Evolutionary conservation across 2,797 vertebrate species (phyloP).

Genomic region (Chloroceryle inda): DNA sequence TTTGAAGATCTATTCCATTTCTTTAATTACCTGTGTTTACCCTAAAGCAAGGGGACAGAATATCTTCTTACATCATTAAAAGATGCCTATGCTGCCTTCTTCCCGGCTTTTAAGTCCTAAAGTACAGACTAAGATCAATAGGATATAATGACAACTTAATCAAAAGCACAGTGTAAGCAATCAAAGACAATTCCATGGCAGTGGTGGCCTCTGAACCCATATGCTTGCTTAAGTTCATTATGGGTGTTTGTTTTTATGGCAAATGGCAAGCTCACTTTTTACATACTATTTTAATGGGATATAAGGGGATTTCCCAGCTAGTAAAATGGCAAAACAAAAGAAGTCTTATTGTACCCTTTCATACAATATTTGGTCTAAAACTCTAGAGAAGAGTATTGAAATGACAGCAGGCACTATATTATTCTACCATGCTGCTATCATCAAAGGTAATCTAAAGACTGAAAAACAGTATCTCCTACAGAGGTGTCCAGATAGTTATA

Average conservation of each 20-base stretch:
- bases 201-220: not conserved
- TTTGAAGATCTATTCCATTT: not conserved
- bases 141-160: not conserved
- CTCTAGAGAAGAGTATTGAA: not conserved
- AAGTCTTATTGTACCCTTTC: not conserved
- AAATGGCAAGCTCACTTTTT: not conserved
- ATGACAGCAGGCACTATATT: not conserved
- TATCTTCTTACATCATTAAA: not conserved
- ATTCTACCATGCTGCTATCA: not conserved
- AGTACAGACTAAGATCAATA: slow-evolving; percentile 39
- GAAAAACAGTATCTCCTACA: not conserved
- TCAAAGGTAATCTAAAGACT: not conserved
- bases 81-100: not conserved
- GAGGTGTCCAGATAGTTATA: not conserved
- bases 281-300: not conserved
- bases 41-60: not conserved
- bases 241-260: not conserved
- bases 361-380: not conserved
- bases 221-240: not conserved
- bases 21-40: not conserved
- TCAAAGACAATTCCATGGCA: not conserved
- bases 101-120: slow-evolving; percentile 27
- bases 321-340: not conserved
- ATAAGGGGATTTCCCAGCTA: not conserved
- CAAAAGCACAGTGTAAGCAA: slow-evolving; percentile 17